Conservation (phyloP, 2,113 vertebrate species). For the Terrapene triunguis region DNA sequence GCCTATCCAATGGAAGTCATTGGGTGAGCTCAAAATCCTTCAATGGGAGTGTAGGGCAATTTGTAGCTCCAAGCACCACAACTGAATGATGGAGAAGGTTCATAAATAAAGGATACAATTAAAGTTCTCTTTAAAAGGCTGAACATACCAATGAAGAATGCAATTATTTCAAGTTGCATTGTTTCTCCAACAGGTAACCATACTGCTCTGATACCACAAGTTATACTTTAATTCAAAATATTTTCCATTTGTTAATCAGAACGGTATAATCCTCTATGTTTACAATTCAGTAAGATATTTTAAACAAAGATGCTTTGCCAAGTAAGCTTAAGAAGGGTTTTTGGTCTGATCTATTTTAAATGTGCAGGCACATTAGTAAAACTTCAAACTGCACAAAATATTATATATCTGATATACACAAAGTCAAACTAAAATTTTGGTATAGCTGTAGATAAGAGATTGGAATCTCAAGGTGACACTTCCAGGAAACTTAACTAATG, state of each 20-base stretch:
- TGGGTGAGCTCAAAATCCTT: background rate
- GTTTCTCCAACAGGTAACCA: background rate
- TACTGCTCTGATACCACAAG: background rate
- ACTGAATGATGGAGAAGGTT: background rate
- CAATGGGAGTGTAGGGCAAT: background rate
- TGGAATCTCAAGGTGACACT: background rate
- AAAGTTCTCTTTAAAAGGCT: background rate
- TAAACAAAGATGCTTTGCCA: background rate
- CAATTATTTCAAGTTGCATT: background rate
- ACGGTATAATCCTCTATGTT: background rate
- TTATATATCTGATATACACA: fast-evolving
- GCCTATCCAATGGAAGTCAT: background rate
- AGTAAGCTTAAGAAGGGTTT: background rate
- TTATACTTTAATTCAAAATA: background rate
- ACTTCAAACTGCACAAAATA: background rate
- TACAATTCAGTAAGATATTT: background rate
- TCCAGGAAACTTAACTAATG: background rate
- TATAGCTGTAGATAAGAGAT: background rate
- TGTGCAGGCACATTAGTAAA: background rate
- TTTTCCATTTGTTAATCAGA: background rate
- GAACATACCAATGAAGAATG: background rate
- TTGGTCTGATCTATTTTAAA: background rate
- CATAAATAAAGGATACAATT: conserved; percentile 8
- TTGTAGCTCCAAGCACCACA: background rate
- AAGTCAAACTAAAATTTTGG: background rate